phyloP scores from a whole-genome alignment of 2,797 vertebrate genomes.

The Synanceia verrucosa region DNA sequence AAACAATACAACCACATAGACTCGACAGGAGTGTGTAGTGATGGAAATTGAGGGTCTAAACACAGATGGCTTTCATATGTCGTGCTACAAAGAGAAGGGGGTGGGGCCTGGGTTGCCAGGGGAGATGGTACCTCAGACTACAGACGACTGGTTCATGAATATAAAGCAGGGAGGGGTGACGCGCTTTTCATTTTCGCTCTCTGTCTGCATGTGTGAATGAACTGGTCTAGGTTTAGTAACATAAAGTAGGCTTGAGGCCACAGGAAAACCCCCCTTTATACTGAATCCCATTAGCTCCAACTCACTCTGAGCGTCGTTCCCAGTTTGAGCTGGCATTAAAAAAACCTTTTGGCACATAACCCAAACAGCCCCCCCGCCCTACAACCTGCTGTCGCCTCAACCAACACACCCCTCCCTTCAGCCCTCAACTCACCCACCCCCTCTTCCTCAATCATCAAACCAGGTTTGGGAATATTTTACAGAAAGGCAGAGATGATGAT shows the following conservation, averaged over 20 bases:
- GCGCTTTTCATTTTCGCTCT: conserved; percentile 32
- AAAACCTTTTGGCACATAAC: conserved; percentile 45
- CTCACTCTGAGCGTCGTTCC: conserved; percentile 7
- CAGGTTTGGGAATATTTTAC: background rate
- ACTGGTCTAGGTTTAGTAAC: conserved; percentile 57
- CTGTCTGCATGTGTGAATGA: conserved; percentile 56
- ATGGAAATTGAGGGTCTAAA: conserved; percentile 64
- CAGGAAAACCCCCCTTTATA: conserved; percentile 40
- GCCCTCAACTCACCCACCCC: conserved; percentile 29
- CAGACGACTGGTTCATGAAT: conserved; percentile 72
- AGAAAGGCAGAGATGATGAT: background rate
- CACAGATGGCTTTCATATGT: conserved; percentile 81
- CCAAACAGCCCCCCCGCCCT: conserved; percentile 17
- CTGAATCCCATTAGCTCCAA: conserved; percentile 26
- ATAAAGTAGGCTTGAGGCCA: conserved; percentile 61
- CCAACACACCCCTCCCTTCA: conserved; percentile 10
- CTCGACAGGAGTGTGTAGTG: conserved; percentile 48
- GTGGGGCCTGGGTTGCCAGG: conserved; percentile 68
- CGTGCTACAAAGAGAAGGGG: conserved; percentile 62
- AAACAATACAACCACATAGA: conserved; percentile 43
- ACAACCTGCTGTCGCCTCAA: conserved; percentile 42
- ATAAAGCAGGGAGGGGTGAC: conserved; percentile 65
- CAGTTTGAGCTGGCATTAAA: conserved; percentile 20
- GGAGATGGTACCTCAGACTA: conserved; percentile 70
- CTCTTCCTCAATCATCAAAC: background rate